Base-by-base conservation (phyloP, 2,113 vertebrate genomes). In the Entelurus aequoreus region DNA sequence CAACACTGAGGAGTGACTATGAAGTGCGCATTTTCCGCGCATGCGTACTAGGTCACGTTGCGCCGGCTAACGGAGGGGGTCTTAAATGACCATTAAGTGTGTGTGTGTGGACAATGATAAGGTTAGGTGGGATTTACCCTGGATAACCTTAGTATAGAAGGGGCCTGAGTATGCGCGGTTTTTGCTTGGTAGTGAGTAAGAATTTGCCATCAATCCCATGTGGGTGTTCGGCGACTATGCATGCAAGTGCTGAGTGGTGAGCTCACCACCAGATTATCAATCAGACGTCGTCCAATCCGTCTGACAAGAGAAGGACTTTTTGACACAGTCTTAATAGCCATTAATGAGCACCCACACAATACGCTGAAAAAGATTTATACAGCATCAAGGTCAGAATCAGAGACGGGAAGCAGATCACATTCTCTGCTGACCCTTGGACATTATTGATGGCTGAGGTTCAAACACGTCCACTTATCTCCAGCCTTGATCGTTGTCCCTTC, bases 291-390 rank as follows among this genome's bases (percentile, higher is more conserved):
- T 80, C 65, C 59, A 35, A 38, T 81, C 77, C 81, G 60, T 71
- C 65, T 82, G 75, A 81, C 79, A 81, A 70, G 68, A 71, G 40
- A 69, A 57, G 19, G 47, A 71, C 72, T 76, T 62, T 70, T 54
- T 78, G 66, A 56, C 62, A 16, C 59, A 74, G 77, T 81, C 76
- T 71, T 74, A 62, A 55, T 60, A 28, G 42, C 55, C 69, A 69
- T 81, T 84, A 79, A 75, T 56, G 65, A 74, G 62, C 38, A 63
- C 52, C 52, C 66, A 70, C 62, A 54, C 69, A 63, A 74, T 68
- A 70, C 60, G 75, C 73, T 48, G 50, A 58, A 67, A 62, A 63
- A 75, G 66, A 56, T 64, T 49, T 69, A 63, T 54, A 70, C 47
- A 19, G 48, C 66, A 47, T 71, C 69, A 79, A 84, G 75, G 21